phyloP scores from a whole-genome alignment of 2,113 vertebrate genomes.

The Lynx canadensis region DNA sequence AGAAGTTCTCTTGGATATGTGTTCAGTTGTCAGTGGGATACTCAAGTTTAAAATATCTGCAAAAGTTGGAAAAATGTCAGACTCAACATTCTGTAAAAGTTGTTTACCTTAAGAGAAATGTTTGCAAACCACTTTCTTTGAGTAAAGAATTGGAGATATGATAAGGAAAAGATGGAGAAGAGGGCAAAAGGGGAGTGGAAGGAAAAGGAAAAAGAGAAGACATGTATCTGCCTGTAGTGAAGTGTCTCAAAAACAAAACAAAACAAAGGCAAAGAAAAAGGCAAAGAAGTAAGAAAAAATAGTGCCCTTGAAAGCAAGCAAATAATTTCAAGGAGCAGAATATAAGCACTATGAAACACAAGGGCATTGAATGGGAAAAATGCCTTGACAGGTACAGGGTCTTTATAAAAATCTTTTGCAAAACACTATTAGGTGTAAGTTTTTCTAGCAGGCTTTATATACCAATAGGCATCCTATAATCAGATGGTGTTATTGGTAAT shows the following conservation, averaged over 20 bases:
- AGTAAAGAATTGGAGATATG: neutral
- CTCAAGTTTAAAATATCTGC: neutral
- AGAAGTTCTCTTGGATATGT: neutral
- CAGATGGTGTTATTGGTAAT: neutral
- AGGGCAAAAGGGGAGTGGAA: neutral
- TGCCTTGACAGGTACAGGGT: neutral
- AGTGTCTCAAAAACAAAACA: neutral
- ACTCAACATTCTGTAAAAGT: neutral
- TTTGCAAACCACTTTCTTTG: neutral
- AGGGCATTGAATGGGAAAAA: neutral
- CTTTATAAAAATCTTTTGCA: neutral
- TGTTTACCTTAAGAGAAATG: neutral
- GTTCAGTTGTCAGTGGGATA: neutral
- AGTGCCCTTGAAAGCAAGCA: neutral
- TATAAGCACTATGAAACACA: neutral
- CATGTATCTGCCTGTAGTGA: neutral
- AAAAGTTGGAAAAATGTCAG: neutral
- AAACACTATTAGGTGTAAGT: neutral
- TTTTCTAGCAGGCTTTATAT: neutral
- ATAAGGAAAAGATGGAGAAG: neutral
- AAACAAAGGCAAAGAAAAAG: neutral
- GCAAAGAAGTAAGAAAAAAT: neutral
- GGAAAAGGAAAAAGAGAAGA: neutral
- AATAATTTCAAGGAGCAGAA: neutral
- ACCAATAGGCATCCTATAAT: neutral